Base-by-base conservation (phyloP, 1,140 invertebrate genomes). In the Orussus abietinus region DNA sequence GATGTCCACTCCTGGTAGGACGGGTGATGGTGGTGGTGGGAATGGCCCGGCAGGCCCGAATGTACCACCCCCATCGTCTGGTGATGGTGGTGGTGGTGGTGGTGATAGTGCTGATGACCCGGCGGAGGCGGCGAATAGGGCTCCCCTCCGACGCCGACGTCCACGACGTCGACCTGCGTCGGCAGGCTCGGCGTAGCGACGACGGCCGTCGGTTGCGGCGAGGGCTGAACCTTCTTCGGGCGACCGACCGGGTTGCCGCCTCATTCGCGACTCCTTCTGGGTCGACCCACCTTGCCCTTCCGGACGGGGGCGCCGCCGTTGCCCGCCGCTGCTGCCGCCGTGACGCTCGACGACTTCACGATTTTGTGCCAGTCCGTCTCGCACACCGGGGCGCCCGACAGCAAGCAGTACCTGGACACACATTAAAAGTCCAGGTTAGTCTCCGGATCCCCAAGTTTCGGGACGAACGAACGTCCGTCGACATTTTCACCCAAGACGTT, bases 321-420 rank as follows among this genome's bases (percentile, higher is more conserved):
- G 20, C 81, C 79, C 29, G 79, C 72, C 15, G 79, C 80, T 50
- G 74, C 78, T 9, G 60, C 62, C 5, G 64, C 60, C 17, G 63
- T 62, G 4, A 64, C 63, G 38, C 52, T 59, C 41, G 70, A 67
- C 35, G 72, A 71, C 72, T 92, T 92, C 62, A 91, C 78, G 59
- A 92, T 78, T 74, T 93, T 93, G 63, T 91, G 87, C 82, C 88
- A 93, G 75, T 93, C 91, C 70, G 91, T 85, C 72, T 94, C 91
- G 78, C 90, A 93, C 17, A 93, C 82, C 49, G 91, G 77, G 54
- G 81, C 84, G 22, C 89, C 90, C 51, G 86, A 85, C 49, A 92
- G 69, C 71, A 92, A 80, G 64, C 89, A 87, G 75, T 90, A 92
- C 71, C 84, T 85, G 58, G 11, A 62, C 58, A 38, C 37, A 18